Evolutionary conservation across 1,140 invertebrate species (phyloP).

Genomic region (Lamellibrachia luymesi): DNA sequence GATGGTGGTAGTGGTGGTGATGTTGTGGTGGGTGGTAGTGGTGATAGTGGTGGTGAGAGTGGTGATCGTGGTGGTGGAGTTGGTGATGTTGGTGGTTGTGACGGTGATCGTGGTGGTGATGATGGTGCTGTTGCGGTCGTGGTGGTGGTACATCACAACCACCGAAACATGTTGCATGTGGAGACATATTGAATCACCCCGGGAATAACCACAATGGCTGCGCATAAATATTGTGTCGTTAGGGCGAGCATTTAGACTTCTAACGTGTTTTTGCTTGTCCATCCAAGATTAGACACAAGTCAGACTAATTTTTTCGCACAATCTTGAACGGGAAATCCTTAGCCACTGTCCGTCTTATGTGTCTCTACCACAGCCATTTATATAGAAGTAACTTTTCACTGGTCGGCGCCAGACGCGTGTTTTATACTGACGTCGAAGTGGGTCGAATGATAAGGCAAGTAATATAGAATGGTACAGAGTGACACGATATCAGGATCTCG

Average conservation of each 20-base stretch:
- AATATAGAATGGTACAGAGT: neutral
- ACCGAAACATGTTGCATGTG: no score
- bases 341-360: no score
- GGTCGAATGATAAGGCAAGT: neutral
- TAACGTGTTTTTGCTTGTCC: neutral
- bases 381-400: neutral
- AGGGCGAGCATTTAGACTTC: neutral
- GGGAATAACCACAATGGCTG: no score
- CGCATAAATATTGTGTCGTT: no score
- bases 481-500: no score
- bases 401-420: neutral
- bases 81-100: neutral
- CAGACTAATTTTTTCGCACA: neutral
- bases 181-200: no score
- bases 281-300: neutral
- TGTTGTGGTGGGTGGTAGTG: no score
- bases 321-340: neutral
- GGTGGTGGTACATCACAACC: no score
- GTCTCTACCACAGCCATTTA: neutral
- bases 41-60: neutral
- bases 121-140: no score
- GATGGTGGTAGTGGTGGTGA: no score
- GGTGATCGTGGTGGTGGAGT: no score
- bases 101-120: neutral
- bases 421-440: neutral